Base-by-base conservation (phyloP, 2,113 vertebrate species). In the Lynx canadensis region DNA sequence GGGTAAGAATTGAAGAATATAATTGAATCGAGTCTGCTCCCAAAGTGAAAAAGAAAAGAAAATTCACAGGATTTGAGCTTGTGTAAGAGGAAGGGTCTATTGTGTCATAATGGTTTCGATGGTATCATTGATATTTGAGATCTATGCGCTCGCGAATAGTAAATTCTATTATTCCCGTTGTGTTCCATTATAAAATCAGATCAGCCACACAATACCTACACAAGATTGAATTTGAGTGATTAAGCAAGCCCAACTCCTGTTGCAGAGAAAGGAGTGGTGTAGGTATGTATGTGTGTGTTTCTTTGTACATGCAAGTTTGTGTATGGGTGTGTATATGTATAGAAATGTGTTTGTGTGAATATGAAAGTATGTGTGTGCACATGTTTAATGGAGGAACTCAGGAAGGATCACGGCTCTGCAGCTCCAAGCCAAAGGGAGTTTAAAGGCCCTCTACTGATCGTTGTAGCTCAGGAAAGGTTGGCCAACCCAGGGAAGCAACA, bases 121-220 rank as follows among this genome's bases (percentile, higher is more conserved):
- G 15, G n/a, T 18, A 10, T 41, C 68, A 1, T 95, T 91, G 85
- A 12, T 79, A 85, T 93, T 79, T 60, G 74, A 85, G 71, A 93
- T 85, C 31, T 23, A 1, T 27, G 45, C 88, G 85, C 55, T 82
- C 0, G 1, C 91, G 66, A 80, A 79, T 7, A 87, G 66, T 73
- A 88, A 81, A 91, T 87, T 14, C 36, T 74, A 3, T 80, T 69
- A 52, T 69, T 85, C 55, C 19, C 48, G 3, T 81, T 45, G 48
- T 65, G 84, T 88, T 79, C 60, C 45, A 25, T 69, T 96, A 63
- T 69, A 79, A 90, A 89, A 85, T 88, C 48, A 66, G 31, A 93
- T 52, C 71, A 91, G 69, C 69, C 15, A 38, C 36, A 33, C 13
- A 55, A 6, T 74, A 69, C 31, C 41, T 69, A 36, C 9, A 57